Evolutionary conservation across 1,140 invertebrate species (phyloP), one percentile per base, ranked within the genome.

Genomic region (Polypedilum vanderplanki): DNA sequence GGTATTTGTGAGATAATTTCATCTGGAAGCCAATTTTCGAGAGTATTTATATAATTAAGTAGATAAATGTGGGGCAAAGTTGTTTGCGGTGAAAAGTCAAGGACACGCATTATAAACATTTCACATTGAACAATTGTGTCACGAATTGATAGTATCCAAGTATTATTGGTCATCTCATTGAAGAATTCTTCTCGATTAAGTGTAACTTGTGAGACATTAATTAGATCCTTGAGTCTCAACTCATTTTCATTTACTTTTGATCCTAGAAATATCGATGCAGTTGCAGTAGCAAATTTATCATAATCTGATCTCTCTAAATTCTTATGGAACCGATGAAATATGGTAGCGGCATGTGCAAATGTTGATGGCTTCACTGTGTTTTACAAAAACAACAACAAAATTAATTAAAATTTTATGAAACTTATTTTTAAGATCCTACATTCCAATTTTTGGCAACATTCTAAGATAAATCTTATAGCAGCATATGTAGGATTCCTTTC

Each of bases 341-440:
- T 20, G 20, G 65, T 8, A 20, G 65, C 65, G 7, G 65, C 65
- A 20, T 20, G 17, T 1, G 65, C 17, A 7, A 22, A 18, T 70
- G 65, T 70, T 70, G 65, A 20, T 70, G 65, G 65, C 18, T 70
- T 70, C n/a, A 57, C 46, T 57, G 46, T 57, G 15, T n/a, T 10
- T 57, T 57, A 57, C 0, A 15, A n/a, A 15, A 57, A n/a, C 4
- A n/a, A 4, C 41, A 57, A 12, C 15, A 9, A 57, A 3, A n/a
- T 4, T 12, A 57, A 4, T 57, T 57, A 3, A 15, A 3, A 46
- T 3, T 57, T 4, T 4, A 15, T 57, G 15, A 57, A 57, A 57
- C 15, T 57, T 57, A 46, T 3, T 4, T 41, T 57, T 1, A 5
- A 33, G 24, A 33, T 15, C 46, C n/a, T 57, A 57, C 46, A 57